Evolutionary conservation across 2,113 vertebrate genomes (phyloP), one percentile per base, ranked within the genome.

Genomic region (Oenanthe oenanthe): DNA sequence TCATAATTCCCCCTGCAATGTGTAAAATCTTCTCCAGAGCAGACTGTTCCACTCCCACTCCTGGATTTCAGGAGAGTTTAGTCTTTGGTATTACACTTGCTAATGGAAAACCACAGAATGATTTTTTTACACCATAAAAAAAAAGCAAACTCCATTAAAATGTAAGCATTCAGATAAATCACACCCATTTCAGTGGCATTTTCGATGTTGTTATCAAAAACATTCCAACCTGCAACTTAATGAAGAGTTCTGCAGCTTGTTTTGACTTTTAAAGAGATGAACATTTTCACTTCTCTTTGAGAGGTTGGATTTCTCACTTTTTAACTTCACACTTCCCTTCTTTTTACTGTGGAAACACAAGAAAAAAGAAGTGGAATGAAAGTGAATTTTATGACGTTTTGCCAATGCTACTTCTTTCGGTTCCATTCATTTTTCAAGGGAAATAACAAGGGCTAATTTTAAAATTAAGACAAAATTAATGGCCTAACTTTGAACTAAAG

Each of bases 31-130:
- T 91, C 92, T 94, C 45, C 61, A 60, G 60, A 89, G 88, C 93
- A 96, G 90, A 88, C 92, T 92, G 78, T 88, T 86, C 67, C 67
- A 76, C 96, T 93, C 95, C 93, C 85, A 95, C 96, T 93, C 92
- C 48, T 88, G 78, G 40, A 70, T 95, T 92, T 78, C 74, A 62
- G 73, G 51, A 89, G n/a, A 42, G 7, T 93, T 95, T 70, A 45
- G 54, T 92, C 45, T 92, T 68, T 66, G 73, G 86, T 88, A 82
- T 89, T 85, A 60, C 32, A 57, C 58, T 85, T 79, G 58, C 28
- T 73, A 85, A 88, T 45, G 32, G 67, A 82, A 95, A 97, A 80
- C 67, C 61, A 45, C 7, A 2, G 14, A 85, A 92, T 17, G 25
- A 22, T 3, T 80, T 48, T 77, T 84, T 50, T 54, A 36, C 11